Percentiles rank a stretch among this genome's conserved stretches.
Conservation (phyloP, 2,888 invertebrate genomes). For the Troilus luridus region DNA sequence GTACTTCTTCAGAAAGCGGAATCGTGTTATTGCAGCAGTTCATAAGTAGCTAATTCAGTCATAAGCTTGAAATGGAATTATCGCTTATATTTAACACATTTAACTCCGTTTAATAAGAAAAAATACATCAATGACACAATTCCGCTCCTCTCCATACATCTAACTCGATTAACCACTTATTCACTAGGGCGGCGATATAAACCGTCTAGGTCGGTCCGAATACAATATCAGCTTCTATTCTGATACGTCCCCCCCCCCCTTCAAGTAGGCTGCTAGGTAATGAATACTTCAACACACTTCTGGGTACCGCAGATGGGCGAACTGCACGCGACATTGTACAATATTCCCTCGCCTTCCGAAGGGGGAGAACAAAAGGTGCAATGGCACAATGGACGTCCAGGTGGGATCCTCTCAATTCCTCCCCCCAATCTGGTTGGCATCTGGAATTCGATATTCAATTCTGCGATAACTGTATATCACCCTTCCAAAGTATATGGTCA, state of each 20-base stretch:
- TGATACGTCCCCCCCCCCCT: not conserved
- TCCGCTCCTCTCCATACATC: no score
- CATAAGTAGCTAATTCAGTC: no score
- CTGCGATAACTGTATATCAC: not conserved
- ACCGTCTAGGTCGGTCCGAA: no score
- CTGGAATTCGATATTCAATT: not conserved
- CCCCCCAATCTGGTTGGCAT: not conserved
- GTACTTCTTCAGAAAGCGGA: no score
- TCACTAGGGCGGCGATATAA: no score
- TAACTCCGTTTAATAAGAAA: no score
- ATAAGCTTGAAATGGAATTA: no score
- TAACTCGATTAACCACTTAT: no score
- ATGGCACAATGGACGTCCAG: not conserved
- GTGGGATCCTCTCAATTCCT: not conserved
- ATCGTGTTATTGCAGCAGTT: no score
- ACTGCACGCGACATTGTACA: slow-evolving; percentile 16
- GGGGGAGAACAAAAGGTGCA: slow-evolving; percentile 5
- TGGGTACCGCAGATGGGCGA: not conserved
- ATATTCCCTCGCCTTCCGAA: not conserved
- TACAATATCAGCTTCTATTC: not conserved
- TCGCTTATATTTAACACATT: no score
- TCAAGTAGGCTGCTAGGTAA: not conserved
- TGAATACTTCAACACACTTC: not conserved
- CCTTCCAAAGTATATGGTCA: not conserved
- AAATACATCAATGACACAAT: no score